These are phyloP conservation scores for Parasteatoda tepidariorum DNA, from an alignment of 1,140 invertebrate genomes.

Conservation along the genomic window DNA sequence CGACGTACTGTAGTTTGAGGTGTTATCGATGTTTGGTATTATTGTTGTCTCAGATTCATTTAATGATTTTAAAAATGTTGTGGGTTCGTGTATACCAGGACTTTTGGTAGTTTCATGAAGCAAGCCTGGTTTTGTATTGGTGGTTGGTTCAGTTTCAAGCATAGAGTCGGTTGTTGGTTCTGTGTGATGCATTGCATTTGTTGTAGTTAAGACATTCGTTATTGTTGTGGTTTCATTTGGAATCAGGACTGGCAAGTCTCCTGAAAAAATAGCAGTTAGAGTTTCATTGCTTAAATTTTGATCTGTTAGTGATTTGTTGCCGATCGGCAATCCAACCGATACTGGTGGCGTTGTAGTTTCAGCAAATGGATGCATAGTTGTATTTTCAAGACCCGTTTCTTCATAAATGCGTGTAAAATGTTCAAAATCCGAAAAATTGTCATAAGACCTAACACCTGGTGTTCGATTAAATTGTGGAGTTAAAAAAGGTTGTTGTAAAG, in stretches of 20 bases:
- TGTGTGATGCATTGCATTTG: not conserved
- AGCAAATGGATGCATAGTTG: not conserved
- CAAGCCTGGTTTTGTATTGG: too few relatives aligned
- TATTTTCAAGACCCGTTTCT: not conserved
- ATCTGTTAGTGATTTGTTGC: not conserved
- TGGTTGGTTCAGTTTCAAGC: too few relatives aligned
- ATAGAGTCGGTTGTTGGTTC: not conserved
- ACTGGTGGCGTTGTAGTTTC: too few relatives aligned
- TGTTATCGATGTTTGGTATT: too few relatives aligned
- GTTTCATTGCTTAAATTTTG: not conserved
- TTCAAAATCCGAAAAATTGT: constrained; percentile 34
- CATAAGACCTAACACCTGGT: constrained; percentile 14
- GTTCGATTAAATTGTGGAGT: constrained; percentile 26
- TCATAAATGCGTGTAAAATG: not conserved
- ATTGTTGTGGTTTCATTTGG: not conserved
- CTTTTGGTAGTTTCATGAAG: too few relatives aligned
- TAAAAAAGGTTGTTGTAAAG: not conserved
- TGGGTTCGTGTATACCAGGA: too few relatives aligned
- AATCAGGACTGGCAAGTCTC: not conserved
- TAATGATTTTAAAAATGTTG: too few relatives aligned
- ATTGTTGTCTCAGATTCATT: too few relatives aligned
- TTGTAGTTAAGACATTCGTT: not conserved
- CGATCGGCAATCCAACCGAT: not conserved
- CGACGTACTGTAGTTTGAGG: too few relatives aligned
- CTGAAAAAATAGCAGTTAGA: not conserved